Base-by-base conservation (phyloP, 2,888 invertebrate genomes). In the Orthosia incerta region DNA sequence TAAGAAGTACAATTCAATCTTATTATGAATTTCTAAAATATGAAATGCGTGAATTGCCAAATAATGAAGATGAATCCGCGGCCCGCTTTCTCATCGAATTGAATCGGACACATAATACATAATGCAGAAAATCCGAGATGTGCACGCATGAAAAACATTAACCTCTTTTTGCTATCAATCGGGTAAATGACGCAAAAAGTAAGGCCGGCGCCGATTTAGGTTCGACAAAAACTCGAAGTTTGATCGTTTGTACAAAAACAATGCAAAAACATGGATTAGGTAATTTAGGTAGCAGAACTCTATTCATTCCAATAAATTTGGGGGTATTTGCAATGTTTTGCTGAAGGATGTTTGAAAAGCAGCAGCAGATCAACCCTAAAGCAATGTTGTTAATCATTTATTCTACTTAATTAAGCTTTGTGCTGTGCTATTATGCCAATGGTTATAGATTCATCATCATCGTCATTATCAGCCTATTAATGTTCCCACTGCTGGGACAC, bases 141-240 rank as follows among this genome's bases (percentile, higher is more conserved):
- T 48, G 64, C 82, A 80, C 78, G 68, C 80, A 72, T 82, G 56
- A 67, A 76, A 64, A 71, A 20, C 76, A 79, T 79, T 79, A 72
- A 76, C 79, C 77, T 72, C 56, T 81, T 81, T 81, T 76, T 81
- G 53, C 60, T 57, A 60, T 64, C 55, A 68, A 64, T 71, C 59
- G 53, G 69, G 64, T 75, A 57, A 68, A 75, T 16, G 31, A 9
- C 23, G 45, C 77, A 68, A 76, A 76, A 81, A 81, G n/a, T 45
- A 26, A 71, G 31, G 20, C 26, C 46, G 65, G 62, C 65, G 53
- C 67, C 46, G 45, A 31, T 26, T 67, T 63, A 13, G 26, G 48
- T 26, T 11, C 23, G n/a, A 31, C 69, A 70, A 80, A 65, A 74
- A 75, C 23, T 18, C 13, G 26, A 31, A 60, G 59, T 67, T 63